Base-by-base conservation (phyloP, 2,113 vertebrate genomes). In the Stigmatopora argus region DNA sequence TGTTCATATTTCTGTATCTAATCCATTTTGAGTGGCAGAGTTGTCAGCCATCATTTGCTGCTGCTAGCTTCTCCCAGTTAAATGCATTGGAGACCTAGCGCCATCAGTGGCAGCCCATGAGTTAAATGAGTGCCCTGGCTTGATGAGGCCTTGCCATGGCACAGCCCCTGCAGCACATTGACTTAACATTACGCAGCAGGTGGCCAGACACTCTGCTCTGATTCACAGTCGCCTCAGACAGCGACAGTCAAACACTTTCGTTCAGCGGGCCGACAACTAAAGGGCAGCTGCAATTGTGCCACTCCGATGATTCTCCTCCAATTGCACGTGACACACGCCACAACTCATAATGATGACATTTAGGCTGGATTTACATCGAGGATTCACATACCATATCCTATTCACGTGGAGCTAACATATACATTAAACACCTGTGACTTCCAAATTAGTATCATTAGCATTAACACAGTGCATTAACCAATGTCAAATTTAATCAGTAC, bases 141-240 rank as follows among this genome's bases (percentile, higher is more conserved):
- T 70, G 67, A 72, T 66, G 57, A 68, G 74, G 47, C 51, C 62
- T 65, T 53, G 66, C 63, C 67, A 66, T 12, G 62, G 10, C 38
- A 56, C 53, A 15, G 19, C 11, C 65, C 48, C 62, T 71, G 19
- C 38, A 64, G 7, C 19, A 41, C 69, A 61, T 56, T 56, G 53
- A 56, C 75, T 73, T 64, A 69, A 46, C 52, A 58, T 71, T 66
- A 74, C 53, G 48, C 72, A 79, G 74, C 72, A 77, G 72, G 38
- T 63, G 62, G 59, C n/a, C 59, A 23, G 47, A 67, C 51, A 72
- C 57, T 64, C 62, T 63, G 21, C 59, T 65, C 64, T 64, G 71
- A 81, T 70, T 67, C 57, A 70, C 67, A 71, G 67, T 35, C 70
- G 73, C 68, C 69, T 61, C 44, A 5, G 55, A 67, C 47, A 46